A percentile compares a stretch with the other conserved stretches of the same genome.
Evolutionary conservation across 1,140 invertebrate genomes (phyloP).

Genomic region (Meteorus sp.): DNA sequence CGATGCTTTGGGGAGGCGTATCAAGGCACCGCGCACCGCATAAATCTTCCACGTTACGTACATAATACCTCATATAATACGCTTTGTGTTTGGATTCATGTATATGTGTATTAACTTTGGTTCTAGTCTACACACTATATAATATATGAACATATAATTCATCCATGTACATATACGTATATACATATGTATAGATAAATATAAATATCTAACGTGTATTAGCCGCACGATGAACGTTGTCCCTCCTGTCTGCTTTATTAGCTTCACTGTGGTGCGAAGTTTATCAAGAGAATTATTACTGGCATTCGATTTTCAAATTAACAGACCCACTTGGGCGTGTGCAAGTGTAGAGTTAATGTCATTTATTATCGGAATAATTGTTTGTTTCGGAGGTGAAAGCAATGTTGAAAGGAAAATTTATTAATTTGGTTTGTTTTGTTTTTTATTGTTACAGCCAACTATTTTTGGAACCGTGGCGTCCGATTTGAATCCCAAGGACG

Average conservation of each 20-base stretch:
- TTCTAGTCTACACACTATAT: no score
- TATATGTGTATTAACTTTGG: neutral
- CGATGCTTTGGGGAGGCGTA: slow-evolving; percentile 9
- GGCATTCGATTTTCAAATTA: neutral
- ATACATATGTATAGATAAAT: neutral
- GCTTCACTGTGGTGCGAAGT: neutral
- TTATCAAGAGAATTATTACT: slow-evolving; percentile 10
- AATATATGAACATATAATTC: no score
- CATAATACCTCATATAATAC: slow-evolving; percentile 21
- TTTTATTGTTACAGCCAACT: slow-evolving; percentile 65
- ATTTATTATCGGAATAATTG: no score
- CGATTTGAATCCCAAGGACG: slow-evolving; percentile 63
- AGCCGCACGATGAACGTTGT: slow-evolving; percentile 6
- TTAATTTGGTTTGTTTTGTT: slow-evolving; percentile 28
- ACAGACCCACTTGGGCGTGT: no score
- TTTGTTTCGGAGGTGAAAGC: no score
- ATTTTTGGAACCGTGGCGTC: slow-evolving; percentile 68
- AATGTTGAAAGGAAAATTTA: neutral
- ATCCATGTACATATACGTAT: neutral
- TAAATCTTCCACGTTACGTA: slow-evolving; percentile 13
- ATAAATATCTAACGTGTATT: slow-evolving; percentile 6
- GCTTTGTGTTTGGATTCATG: slow-evolving; percentile 13
- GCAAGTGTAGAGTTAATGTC: no score
- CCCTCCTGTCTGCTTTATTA: slow-evolving; percentile 5
- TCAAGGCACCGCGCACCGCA: neutral